Evolutionary conservation across 2,888 invertebrate species (phyloP).

Genomic region (Apantesis nais): DNA sequence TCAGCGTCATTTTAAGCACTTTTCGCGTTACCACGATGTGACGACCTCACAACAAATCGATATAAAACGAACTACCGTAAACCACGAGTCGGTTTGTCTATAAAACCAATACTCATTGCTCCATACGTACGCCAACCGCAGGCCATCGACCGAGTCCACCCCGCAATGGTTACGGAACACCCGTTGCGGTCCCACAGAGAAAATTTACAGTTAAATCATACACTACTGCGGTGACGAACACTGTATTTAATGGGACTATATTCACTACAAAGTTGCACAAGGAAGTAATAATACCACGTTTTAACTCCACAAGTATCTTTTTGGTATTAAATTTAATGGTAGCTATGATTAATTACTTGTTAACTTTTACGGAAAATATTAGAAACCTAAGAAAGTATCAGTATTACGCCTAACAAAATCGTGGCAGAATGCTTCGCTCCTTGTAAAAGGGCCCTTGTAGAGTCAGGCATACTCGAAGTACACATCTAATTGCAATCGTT

Average conservation of each 20-base stretch:
- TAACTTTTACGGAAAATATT: not conserved
- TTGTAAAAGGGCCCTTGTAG: no score
- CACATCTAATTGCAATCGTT: no score
- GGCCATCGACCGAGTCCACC: constrained; percentile 25
- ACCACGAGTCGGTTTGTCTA: constrained; percentile 31
- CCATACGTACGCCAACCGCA: constrained; percentile 37
- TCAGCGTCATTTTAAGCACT: not conserved
- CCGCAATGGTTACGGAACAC: constrained; percentile 46
- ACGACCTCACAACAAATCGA: constrained; percentile 33
- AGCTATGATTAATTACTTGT: not conserved
- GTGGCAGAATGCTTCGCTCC: not conserved
- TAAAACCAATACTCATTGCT: constrained; percentile 44
- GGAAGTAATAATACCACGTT: constrained; percentile 40
- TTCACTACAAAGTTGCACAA: constrained; percentile 44
- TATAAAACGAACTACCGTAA: constrained; percentile 19
- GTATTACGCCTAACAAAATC: not conserved
- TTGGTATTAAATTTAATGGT: constrained; percentile 40
- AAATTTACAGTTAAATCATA: constrained; percentile 46
- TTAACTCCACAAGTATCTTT: constrained; percentile 37
- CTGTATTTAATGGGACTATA: constrained; percentile 44
- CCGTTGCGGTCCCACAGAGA: constrained; percentile 45
- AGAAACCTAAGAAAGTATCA: not conserved
- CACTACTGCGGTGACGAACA: constrained; percentile 32
- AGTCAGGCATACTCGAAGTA: no score
- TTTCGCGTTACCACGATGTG: constrained; percentile 14